These are phyloP conservation scores for Acronicta alni DNA, from an alignment of 2,888 invertebrate genomes.

Conservation along the genomic window DNA sequence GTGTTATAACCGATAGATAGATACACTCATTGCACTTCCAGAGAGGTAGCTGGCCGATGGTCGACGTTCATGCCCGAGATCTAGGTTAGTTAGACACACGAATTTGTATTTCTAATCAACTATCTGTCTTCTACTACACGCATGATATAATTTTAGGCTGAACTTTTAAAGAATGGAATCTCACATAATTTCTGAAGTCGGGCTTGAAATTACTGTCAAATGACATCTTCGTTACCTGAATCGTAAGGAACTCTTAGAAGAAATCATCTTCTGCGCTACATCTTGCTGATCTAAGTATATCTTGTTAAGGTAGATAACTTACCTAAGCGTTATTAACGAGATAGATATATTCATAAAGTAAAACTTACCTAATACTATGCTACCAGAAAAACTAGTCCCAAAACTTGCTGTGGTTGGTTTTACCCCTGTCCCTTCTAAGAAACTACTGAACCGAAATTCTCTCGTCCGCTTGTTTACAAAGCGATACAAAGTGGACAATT, in stretches of 20 bases:
- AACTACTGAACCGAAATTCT: slow-evolving; percentile 82
- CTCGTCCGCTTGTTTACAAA: slow-evolving; percentile 68
- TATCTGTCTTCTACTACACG: neutral
- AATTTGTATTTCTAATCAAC: slow-evolving; percentile 32
- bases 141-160: neutral
- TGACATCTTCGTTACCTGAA: too few relatives aligned
- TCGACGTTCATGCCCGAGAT: slow-evolving; percentile 47
- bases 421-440: slow-evolving; percentile 77
- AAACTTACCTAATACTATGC: too few relatives aligned
- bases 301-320: neutral
- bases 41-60: slow-evolving; percentile 39
- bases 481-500: slow-evolving; percentile 60
- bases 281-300: too few relatives aligned
- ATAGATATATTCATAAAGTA: neutral
- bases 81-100: slow-evolving; percentile 56
- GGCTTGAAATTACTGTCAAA: too few relatives aligned
- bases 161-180: neutral
- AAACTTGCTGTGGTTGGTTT: slow-evolving; percentile 59
- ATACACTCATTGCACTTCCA: slow-evolving; percentile 56
- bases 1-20: slow-evolving; percentile 82
- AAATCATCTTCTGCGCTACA: too few relatives aligned
- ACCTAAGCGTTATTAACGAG: neutral
- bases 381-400: slow-evolving; percentile 52
- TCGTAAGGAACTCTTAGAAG: too few relatives aligned
- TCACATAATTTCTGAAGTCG: too few relatives aligned